Conservation (phyloP, 2,797 vertebrate genomes). For the Thripadectes ignobilis region DNA sequence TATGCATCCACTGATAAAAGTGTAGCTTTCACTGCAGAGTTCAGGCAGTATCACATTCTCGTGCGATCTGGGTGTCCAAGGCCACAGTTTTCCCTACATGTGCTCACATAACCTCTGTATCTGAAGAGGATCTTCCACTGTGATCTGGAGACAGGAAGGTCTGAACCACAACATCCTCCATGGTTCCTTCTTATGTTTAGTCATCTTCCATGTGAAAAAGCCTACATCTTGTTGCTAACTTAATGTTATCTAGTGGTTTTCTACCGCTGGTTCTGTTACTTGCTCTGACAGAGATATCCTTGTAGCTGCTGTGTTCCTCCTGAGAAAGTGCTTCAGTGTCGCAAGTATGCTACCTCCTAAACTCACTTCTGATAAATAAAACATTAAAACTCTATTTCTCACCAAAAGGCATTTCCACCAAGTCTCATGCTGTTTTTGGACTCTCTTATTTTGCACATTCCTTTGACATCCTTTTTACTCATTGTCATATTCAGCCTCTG, state of each 20-base stretch:
- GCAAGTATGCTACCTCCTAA: neutral
- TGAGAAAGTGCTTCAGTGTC: neutral
- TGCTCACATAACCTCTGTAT: neutral
- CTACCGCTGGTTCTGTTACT: neutral
- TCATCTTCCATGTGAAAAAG: neutral
- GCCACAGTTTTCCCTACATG: neutral
- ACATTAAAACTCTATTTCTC: neutral
- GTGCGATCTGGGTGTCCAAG: neutral
- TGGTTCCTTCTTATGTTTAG: conserved; percentile 6
- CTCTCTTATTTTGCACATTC: neutral
- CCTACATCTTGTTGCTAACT: neutral
- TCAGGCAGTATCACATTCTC: neutral
- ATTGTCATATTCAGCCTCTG: neutral
- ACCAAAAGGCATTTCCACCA: neutral
- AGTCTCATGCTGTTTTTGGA: neutral
- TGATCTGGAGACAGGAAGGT: neutral
- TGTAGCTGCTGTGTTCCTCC: neutral
- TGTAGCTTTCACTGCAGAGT: neutral
- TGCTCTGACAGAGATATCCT: neutral
- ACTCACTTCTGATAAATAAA: neutral
- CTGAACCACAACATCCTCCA: neutral
- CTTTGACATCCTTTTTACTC: neutral
- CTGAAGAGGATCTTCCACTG: neutral
- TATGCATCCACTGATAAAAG: neutral
- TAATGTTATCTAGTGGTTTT: neutral